These are phyloP conservation scores for Osedax frankpressi DNA, from an alignment of 2,888 invertebrate species.

Conservation along the genomic window DNA sequence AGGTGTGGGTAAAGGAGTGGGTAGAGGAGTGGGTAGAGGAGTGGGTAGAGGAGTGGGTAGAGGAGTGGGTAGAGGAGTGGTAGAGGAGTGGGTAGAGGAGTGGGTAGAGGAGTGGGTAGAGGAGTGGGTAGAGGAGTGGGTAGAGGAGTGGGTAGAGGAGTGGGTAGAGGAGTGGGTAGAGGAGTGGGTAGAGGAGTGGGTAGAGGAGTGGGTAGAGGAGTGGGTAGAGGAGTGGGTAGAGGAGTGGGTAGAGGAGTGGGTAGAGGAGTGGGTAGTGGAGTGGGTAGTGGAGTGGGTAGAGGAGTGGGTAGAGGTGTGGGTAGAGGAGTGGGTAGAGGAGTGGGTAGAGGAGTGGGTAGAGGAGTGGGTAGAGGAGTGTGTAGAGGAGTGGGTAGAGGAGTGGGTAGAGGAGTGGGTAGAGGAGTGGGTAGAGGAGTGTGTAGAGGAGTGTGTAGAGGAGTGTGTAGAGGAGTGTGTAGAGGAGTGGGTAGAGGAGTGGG, in stretches of 20 bases:
- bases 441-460: too few species aligned
- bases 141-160: neutral
- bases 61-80: neutral
- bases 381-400: too few species aligned
- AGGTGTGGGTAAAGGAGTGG: neutral
- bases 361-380: neutral
- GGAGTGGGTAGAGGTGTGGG: neutral
- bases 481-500: neutral
- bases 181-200: neutral
- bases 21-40: neutral
- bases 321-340: neutral
- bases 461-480: too few species aligned
- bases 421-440: too few species aligned
- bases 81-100: neutral
- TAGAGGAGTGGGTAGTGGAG: neutral
- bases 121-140: neutral
- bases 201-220: neutral
- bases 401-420: neutral
- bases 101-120: neutral
- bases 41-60: neutral
- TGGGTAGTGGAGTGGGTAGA: neutral
- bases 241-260: neutral
- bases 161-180: neutral
- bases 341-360: neutral
- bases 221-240: neutral